Evolutionary conservation across 2,797 vertebrate species (phyloP).

Genomic region (Gymnothorax reevesii): DNA sequence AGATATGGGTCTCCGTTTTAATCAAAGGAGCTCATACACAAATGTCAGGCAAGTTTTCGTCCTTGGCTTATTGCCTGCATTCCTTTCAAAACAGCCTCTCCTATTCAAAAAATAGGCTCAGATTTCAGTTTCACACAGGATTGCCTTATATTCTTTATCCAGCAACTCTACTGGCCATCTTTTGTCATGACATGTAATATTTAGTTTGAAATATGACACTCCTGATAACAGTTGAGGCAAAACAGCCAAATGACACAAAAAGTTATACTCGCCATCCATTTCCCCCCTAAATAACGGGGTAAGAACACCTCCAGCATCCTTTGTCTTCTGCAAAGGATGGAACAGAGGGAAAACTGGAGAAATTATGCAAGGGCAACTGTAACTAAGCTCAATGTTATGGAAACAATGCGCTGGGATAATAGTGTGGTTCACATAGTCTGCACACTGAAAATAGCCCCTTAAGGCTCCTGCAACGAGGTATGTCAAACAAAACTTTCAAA

Average conservation of each 20-base stretch:
- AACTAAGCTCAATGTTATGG: constrained; percentile 8
- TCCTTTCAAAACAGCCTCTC: constrained; percentile 13
- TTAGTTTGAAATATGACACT: not conserved
- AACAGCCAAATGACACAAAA: constrained; percentile 7
- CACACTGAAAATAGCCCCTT: not conserved
- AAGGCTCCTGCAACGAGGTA: not conserved
- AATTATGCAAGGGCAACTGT: not conserved
- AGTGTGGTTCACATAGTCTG: not conserved
- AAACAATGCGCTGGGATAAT: constrained; percentile 7
- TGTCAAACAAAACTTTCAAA: constrained; percentile 25
- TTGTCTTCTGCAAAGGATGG: not conserved
- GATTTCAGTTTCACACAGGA: constrained; percentile 17
- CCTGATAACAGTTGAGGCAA: not conserved
- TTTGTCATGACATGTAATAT: not conserved
- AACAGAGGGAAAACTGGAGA: not conserved
- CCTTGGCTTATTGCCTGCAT: constrained; percentile 23
- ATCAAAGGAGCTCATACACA: constrained; percentile 17
- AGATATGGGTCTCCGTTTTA: constrained; percentile 18
- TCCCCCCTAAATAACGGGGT: not conserved
- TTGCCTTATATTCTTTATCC: constrained; percentile 15
- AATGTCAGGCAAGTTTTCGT: not conserved
- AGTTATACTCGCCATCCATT: not conserved
- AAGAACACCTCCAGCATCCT: not conserved
- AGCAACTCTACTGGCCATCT: not conserved
- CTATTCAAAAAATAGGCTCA: constrained; percentile 12